phyloP scores from a whole-genome alignment of 2,797 vertebrate genomes.

The Anguilla anguilla region DNA sequence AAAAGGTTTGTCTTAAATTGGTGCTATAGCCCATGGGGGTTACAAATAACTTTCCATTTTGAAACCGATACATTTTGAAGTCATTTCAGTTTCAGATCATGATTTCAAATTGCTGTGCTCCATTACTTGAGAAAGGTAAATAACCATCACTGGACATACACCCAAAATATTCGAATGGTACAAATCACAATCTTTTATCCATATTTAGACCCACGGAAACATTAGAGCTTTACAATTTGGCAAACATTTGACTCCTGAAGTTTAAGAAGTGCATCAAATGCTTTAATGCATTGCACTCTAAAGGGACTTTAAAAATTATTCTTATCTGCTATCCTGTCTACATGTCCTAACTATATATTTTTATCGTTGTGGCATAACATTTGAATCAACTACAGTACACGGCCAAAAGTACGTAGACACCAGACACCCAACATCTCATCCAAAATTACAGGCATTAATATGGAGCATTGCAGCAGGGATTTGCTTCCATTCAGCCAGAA shows the following conservation, averaged over 20 bases:
- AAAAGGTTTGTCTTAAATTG: neutral
- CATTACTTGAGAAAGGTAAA: neutral
- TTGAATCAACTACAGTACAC: neutral
- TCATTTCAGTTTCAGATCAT: constrained; percentile 3
- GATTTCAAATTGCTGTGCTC: neutral
- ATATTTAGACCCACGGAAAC: neutral
- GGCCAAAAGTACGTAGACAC: no score
- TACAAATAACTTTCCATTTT: constrained; percentile 15
- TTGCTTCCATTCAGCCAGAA: no score
- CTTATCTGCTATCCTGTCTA: neutral
- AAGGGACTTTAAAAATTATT: neutral
- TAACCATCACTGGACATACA: neutral
- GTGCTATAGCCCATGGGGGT: neutral
- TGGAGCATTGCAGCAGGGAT: no score
- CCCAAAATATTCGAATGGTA: neutral
- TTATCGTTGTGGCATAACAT: neutral
- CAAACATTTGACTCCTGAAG: neutral
- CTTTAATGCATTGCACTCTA: neutral
- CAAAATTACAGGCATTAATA: no score
- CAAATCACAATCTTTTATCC: neutral
- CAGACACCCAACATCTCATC: no score
- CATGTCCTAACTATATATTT: neutral
- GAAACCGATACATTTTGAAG: neutral
- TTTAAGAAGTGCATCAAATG: neutral
- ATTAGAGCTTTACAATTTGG: constrained; percentile 12